phyloP scores from a whole-genome alignment of 2,888 invertebrate genomes.

The Polydrusus tereticollis region DNA sequence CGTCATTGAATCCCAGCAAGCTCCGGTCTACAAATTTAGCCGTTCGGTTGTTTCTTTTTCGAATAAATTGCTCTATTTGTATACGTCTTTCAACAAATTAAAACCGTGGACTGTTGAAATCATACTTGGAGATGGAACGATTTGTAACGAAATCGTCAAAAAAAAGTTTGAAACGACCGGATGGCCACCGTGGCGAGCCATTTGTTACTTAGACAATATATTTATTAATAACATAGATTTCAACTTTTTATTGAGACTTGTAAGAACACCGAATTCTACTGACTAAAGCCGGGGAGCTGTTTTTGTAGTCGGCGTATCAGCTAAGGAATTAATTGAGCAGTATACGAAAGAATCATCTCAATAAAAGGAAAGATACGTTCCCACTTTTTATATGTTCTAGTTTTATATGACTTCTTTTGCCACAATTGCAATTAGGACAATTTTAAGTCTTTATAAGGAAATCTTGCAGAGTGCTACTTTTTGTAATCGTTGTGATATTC shows the following conservation, averaged over 20 bases:
- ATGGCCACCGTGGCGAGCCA: conserved; percentile 43
- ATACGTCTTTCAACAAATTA: conserved; percentile 55
- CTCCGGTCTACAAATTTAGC: conserved; percentile 57
- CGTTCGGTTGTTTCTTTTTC: conserved; percentile 51
- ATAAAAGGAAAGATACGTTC: neutral
- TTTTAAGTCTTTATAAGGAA: neutral
- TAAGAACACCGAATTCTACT: conserved; percentile 1
- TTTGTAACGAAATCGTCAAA: conserved; percentile 9
- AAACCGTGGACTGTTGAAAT: conserved; percentile 37
- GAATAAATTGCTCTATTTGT: conserved; percentile 60
- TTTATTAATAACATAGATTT: conserved; percentile 18
- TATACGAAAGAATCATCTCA: conserved; percentile 6
- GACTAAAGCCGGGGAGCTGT: neutral
- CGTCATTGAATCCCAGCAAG: conserved; percentile 52
- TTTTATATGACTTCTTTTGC: conserved; percentile 5
- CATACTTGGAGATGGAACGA: conserved; percentile 21
- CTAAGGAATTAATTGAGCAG: conserved; percentile 4
- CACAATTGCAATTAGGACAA: neutral
- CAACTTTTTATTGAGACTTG: neutral
- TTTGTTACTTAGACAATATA: conserved; percentile 23
- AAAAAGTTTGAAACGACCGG: conserved; percentile 31
- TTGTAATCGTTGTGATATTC: neutral
- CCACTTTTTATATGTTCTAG: neutral
- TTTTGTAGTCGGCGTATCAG: neutral
- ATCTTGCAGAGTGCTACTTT: neutral